Conservation (phyloP, 2,113 vertebrate species). For the Mormyrus lacerda region DNA sequence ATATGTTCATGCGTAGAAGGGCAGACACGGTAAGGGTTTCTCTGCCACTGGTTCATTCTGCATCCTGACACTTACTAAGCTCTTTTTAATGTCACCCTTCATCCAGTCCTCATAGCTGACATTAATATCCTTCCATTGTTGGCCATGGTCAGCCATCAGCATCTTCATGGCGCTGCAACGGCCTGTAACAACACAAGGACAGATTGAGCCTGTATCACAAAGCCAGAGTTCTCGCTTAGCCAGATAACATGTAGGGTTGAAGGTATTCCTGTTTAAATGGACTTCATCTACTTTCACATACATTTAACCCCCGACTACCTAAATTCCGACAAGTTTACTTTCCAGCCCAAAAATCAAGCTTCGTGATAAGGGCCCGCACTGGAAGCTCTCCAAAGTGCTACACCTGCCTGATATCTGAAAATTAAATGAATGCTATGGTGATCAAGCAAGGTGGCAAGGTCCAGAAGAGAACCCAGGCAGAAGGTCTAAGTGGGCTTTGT, state of each 20-base stretch:
- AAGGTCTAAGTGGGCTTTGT: neutral
- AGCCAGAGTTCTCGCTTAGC: neutral
- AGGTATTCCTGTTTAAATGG: neutral
- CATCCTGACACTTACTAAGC: conserved; percentile 34
- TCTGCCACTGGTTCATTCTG: neutral
- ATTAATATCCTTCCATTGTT: conserved; percentile 57
- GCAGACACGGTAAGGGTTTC: neutral
- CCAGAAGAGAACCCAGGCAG: neutral
- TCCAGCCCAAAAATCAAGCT: neutral
- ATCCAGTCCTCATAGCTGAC: conserved; percentile 46
- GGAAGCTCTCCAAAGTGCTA: neutral
- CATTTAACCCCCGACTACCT: neutral
- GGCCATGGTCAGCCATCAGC: conserved; percentile 58
- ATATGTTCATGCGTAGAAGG: neutral
- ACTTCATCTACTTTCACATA: neutral
- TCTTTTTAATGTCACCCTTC: conserved; percentile 47
- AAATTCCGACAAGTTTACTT: neutral
- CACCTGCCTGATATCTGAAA: neutral
- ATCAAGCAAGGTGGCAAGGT: neutral
- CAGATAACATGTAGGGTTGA: neutral
- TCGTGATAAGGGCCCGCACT: neutral
- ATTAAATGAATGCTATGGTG: neutral
- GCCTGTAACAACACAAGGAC: conserved; percentile 38
- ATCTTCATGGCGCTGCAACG: conserved; percentile 53
- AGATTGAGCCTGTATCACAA: neutral